Evolutionary conservation across 2,888 invertebrate genomes (phyloP).

Genomic region (Trichopoda pennipes): DNA sequence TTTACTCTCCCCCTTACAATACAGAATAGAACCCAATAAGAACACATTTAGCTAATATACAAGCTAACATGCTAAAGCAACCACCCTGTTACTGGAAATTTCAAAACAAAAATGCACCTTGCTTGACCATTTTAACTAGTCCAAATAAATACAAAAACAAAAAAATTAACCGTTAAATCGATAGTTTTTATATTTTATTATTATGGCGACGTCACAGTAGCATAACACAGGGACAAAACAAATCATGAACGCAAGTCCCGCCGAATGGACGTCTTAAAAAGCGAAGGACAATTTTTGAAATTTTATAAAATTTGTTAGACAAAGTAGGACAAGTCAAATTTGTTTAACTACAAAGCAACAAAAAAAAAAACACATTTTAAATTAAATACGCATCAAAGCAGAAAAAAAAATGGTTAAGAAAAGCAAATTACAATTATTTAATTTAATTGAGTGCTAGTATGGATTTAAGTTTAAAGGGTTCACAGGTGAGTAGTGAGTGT

Average conservation of each 20-base stretch:
- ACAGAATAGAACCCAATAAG: not conserved
- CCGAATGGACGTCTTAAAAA: slow-evolving; percentile 44
- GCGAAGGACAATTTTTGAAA: not conserved
- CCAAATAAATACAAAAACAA: not conserved
- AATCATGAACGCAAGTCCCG: slow-evolving; percentile 61
- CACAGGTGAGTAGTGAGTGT: slow-evolving; percentile 76
- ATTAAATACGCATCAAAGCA: slow-evolving; percentile 7
- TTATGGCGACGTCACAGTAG: slow-evolving; percentile 46
- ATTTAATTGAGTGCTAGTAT: slow-evolving; percentile 73
- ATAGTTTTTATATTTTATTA: slow-evolving; percentile 42
- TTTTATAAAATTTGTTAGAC: slow-evolving; percentile 9
- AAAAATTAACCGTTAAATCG: slow-evolving; percentile 38
- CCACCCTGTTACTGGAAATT: slow-evolving; percentile 19
- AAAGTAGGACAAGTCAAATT: slow-evolving; percentile 60
- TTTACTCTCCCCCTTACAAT: slow-evolving; percentile 21
- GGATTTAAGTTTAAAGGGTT: slow-evolving; percentile 81
- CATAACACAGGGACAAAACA: slow-evolving; percentile 62
- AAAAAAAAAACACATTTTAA: not conserved
- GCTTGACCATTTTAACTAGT: slow-evolving; percentile 56
- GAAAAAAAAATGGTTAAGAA: slow-evolving; percentile 24
- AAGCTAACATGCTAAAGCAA: not conserved
- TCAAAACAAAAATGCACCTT: slow-evolving; percentile 59
- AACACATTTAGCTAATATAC: not conserved
- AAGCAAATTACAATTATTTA: slow-evolving; percentile 32
- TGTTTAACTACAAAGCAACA: slow-evolving; percentile 19